A percentile compares a stretch with the other conserved stretches of the same genome.
These are phyloP conservation scores for Sigmodon hispidus DNA, from an alignment of 2,113 vertebrate species.

Conservation along the genomic window DNA sequence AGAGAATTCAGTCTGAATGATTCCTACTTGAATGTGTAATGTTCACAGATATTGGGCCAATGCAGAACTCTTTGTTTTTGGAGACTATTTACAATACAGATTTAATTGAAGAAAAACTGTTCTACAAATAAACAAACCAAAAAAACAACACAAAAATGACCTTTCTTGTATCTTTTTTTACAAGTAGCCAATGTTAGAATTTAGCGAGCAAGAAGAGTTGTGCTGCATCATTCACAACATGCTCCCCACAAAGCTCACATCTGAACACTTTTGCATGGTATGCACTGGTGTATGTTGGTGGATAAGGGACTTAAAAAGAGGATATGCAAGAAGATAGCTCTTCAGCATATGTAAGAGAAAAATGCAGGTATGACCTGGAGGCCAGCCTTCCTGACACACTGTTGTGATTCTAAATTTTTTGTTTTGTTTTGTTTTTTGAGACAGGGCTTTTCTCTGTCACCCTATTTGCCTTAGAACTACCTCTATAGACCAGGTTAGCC, in stretches of 20 bases:
- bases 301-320: neutral
- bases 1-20: constrained; percentile 34
- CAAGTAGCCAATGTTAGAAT: neutral
- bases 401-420: neutral
- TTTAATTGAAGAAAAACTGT: constrained; percentile 25
- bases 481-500: neutral
- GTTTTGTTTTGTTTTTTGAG: neutral
- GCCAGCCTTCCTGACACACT: neutral
- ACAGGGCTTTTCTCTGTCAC: neutral
- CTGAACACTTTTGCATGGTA: neutral
- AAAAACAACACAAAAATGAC: neutral
- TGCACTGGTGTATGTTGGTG: neutral
- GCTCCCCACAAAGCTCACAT: neutral
- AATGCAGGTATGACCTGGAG: neutral
- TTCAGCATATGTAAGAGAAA: neutral
- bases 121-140: neutral
- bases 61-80: neutral
- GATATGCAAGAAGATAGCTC: neutral
- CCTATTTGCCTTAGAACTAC: neutral
- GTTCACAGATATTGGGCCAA: constrained; percentile 41
- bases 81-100: neutral
- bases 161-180: constrained; percentile 48
- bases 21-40: constrained; percentile 40
- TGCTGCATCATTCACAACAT: neutral
- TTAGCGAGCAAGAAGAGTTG: neutral